Evolutionary conservation across 1,140 invertebrate species (phyloP), one percentile per base, ranked within the genome.

Genomic region (Vanessa tameamea): DNA sequence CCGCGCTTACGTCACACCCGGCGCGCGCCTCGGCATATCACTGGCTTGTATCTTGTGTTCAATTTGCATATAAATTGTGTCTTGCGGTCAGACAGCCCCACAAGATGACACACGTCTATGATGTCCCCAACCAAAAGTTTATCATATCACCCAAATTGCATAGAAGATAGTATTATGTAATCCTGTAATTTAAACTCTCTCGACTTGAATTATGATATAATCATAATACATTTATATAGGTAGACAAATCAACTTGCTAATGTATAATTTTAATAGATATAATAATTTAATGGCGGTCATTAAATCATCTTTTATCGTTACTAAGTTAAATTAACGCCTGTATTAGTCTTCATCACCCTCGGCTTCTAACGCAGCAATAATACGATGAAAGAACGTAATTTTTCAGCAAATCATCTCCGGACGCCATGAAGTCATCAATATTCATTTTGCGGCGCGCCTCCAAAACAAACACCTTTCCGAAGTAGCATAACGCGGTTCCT

Each of bases 31-130:
- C 63, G 48, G 69, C 67, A 78, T 87, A 87, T 89, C 88, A 86
- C 82, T 84, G 86, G 83, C 89, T 88, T 89, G 89, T 91, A 90
- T 91, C 90, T 91, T 90, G 82, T 84, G 81, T 85, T 79, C 80
- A 85, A 92, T 92, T 92, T 89, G 88, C 89, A 90, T 92, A 91
- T 92, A 92, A 90, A 92, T 92, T 91, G 88, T 92, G 84, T 92
- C 90, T 91, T 91, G 86, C 87, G 87, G 85, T 89, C 89, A 88
- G 84, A 87, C 80, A 82, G 77, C 79, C 84, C 72, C 79, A 81
- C 85, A 91, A 91, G 89, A 90, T 84, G 88, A 89, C 87, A 89
- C 84, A 82, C 87, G 87, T 89, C 85, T 81, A 72, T 80, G 80
- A 82, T 82, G 78, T 75, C 78, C 75, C 72, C 75, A 48, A 80